phyloP scores from a whole-genome alignment of 2,888 invertebrate genomes.

The Heteropelma amictum region DNA sequence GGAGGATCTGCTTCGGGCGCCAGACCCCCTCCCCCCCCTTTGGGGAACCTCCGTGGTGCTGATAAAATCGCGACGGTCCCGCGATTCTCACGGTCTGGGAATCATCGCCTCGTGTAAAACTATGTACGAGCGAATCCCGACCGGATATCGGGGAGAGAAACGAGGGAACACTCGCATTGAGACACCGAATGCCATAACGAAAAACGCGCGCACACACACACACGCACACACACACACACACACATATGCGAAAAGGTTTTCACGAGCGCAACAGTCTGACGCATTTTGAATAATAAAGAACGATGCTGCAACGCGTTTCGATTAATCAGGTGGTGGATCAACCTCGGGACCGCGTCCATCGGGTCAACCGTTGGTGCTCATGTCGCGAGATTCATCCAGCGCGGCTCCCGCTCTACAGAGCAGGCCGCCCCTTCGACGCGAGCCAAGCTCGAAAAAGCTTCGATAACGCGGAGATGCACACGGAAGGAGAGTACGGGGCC shows the following conservation, averaged over 20 bases:
- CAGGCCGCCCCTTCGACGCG: slow-evolving; percentile 57
- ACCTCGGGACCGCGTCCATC: slow-evolving; percentile 82
- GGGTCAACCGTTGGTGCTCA: slow-evolving; percentile 86
- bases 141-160: too few relatives aligned
- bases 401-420: slow-evolving; percentile 63
- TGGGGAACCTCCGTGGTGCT: slow-evolving; percentile 89
- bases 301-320: slow-evolving; percentile 44
- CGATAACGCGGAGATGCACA: too few relatives aligned
- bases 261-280: background rate
- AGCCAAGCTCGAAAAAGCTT: slow-evolving; percentile 75
- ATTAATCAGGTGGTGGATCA: slow-evolving; percentile 65
- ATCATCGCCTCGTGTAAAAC: too few relatives aligned
- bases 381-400: slow-evolving; percentile 61
- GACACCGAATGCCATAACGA: too few relatives aligned
- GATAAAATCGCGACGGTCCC: slow-evolving; percentile 66
- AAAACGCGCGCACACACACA: too few relatives aligned
- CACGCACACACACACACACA: too few relatives aligned
- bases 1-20: slow-evolving; percentile 79
- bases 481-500: slow-evolving; percentile 3
- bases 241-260: too few relatives aligned
- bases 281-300: slow-evolving; percentile 18
- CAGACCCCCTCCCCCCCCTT: too few relatives aligned
- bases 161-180: background rate
- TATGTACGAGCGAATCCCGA: too few relatives aligned
- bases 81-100: slow-evolving; percentile 63